Conservation (phyloP, 2,797 vertebrate species). For the Notolepis coatsorum region DNA sequence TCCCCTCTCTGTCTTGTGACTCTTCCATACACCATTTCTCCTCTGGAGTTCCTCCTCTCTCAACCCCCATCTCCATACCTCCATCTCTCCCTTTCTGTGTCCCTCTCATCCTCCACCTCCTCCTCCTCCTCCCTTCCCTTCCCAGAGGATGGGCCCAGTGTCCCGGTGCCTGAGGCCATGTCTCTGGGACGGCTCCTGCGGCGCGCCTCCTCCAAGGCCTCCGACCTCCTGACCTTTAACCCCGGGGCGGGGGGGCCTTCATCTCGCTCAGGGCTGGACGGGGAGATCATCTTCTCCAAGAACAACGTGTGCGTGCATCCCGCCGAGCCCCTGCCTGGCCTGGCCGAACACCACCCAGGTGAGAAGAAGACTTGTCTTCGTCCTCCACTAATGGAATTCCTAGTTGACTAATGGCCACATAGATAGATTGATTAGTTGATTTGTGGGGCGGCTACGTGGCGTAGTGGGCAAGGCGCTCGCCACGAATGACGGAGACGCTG, state of each 20-base stretch:
- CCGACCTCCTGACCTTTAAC: conserved; percentile 95
- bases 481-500: no score
- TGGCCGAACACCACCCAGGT: conserved; percentile 97
- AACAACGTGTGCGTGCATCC: conserved; percentile 99
- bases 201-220: conserved; percentile 94
- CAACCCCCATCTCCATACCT: neutral
- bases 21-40: neutral
- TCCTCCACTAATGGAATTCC: no score
- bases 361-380: conserved; percentile 15
- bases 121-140: neutral
- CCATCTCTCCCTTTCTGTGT: neutral
- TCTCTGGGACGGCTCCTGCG: conserved; percentile 98
- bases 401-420: no score
- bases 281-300: conserved; percentile 98
- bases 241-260: conserved; percentile 79
- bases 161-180: conserved; percentile 84
- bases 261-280: conserved; percentile 82
- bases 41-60: neutral
- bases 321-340: conserved; percentile 88
- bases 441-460: no score
- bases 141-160: conserved; percentile 91
- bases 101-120: neutral
- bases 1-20: neutral
- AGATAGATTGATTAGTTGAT: no score
- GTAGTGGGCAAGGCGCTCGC: no score